Evolutionary conservation across 2,113 vertebrate genomes (phyloP), one percentile per base, ranked within the genome.

Genomic region (Apeltes quadracus): DNA sequence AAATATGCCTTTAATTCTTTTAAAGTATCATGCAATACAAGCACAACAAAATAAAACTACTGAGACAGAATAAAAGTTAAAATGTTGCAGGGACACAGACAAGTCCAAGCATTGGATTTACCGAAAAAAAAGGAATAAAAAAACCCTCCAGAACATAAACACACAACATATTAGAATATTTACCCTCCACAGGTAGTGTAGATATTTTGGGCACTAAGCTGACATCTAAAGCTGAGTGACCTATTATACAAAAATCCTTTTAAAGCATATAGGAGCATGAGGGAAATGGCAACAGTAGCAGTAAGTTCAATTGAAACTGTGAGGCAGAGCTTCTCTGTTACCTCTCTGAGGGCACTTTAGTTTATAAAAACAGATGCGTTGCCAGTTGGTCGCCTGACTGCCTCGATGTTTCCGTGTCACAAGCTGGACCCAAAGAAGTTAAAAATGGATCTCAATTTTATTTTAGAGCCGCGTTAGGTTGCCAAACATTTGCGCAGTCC

Each of bases 361-460:
- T 62, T 66, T 68, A 54, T 78, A 82, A 55, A 84, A 79, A 79
- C 67, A 88, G 56, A 58, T 73, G 61, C 2, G 5, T 75, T 70
- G 39, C 44, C 59, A 58, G 41, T 63, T 75, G 69, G 55, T 59
- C 22, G 1, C 56, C 62, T 72, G 57, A 27, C 71, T 84, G 61
- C 48, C 72, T 61, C 51, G 51, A 48, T 79, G 36, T 67, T 65
- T 75, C 53, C 50, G 69, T 67, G 50, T 66, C 78, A 80, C 41
- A 44, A 13, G 51, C 67, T 55, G 61, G 67, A 78, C 57, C 68
- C 75, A 68, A 73, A 78, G 53, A 61, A 16, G 56, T 83, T 76
- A 84, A 85, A 84, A 69, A 83, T 85, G 67, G 58, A 81, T 81
- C 61, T 73, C 23, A 73, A 25, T 41, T 67, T 82, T 56, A 65